Conservation (phyloP, 2,113 vertebrate genomes). For the Malurus elegans region DNA sequence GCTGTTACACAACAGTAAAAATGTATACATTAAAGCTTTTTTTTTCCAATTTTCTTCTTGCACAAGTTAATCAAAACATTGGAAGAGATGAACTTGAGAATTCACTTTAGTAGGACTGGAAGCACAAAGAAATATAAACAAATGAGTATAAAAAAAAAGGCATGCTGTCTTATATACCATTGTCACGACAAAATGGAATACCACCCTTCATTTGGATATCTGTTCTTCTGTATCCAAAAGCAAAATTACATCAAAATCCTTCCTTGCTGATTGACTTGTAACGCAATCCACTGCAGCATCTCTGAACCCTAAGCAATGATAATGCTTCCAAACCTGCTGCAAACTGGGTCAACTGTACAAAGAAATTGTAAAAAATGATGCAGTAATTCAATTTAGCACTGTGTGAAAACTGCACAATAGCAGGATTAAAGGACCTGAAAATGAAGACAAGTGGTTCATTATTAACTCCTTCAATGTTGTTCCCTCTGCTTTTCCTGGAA, state of each 20-base stretch:
- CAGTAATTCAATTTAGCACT: conserved; percentile 63
- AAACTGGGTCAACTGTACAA: conserved; percentile 54
- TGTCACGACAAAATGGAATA: conserved; percentile 3
- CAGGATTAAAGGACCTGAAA: conserved; percentile 60
- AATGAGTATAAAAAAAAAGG: not conserved
- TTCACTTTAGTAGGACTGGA: not conserved
- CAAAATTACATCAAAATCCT: conserved; percentile 58
- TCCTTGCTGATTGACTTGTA: conserved; percentile 51
- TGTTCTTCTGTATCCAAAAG: conserved; percentile 34
- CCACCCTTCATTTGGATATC: conserved; percentile 14
- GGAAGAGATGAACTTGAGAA: not conserved
- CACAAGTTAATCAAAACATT: not conserved
- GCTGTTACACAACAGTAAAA: not conserved
- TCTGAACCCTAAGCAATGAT: conserved; percentile 53
- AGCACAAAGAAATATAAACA: not conserved
- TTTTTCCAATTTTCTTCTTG: not conserved
- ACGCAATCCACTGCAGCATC: conserved; percentile 44
- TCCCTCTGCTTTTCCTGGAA: conserved; percentile 20
- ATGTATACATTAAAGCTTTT: not conserved
- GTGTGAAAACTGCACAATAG: conserved; percentile 52
- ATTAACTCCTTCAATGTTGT: conserved; percentile 59
- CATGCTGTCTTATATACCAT: not conserved
- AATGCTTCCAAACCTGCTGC: conserved; percentile 57
- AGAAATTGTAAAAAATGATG: conserved; percentile 60
- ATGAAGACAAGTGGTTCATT: conserved; percentile 65